Percentiles rank a stretch among this genome's conserved stretches.
Conservation (phyloP, 2,888 invertebrate genomes). For the Luffia ferchaultella region DNA sequence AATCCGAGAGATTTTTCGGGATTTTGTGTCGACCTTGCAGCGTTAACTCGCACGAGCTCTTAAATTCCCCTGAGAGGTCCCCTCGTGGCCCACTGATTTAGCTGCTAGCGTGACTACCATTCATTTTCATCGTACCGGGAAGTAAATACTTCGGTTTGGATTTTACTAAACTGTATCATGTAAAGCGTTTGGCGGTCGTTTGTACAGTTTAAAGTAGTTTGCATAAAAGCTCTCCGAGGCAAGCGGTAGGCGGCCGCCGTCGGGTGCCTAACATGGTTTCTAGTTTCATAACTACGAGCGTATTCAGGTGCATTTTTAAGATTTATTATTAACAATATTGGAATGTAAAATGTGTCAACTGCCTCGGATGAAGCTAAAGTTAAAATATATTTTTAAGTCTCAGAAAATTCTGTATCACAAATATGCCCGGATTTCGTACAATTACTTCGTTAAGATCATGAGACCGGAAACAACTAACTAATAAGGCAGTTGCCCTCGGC, state of each 20-base stretch:
- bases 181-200: not conserved
- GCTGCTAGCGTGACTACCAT: no score
- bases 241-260: not conserved
- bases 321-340: not conserved
- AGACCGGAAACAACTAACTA: no score
- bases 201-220: not conserved
- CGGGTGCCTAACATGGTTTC: no score
- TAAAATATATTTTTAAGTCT: no score
- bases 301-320: not conserved
- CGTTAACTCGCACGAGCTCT: not conserved
- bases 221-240: not conserved
- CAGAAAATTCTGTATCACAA: no score
- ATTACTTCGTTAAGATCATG: no score
- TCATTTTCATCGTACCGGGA: not conserved
- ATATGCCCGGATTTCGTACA: no score
- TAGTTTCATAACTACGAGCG: no score
- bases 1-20: not conserved
- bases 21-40: not conserved
- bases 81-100: not conserved
- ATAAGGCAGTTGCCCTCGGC: no score
- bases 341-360: no score
- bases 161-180: not conserved
- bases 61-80: not conserved
- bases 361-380: no score
- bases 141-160: not conserved